Conservation (phyloP, 2,797 vertebrate genomes). For the Hypotaenidia philippensis region DNA sequence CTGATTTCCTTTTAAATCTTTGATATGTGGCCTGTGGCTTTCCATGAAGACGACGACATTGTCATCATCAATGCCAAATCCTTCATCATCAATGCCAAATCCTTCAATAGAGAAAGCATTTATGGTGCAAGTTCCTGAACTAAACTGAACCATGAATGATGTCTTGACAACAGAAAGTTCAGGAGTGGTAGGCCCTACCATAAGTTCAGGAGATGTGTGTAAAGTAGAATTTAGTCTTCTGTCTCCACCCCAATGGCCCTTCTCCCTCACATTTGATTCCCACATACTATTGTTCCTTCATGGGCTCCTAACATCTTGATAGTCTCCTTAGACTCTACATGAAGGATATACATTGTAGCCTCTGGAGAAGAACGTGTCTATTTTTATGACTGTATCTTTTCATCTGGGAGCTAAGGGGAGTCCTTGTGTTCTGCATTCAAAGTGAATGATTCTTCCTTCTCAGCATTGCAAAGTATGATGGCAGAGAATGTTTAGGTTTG, state of each 20-base stretch:
- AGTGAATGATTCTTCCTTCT: background rate
- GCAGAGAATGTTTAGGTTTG: background rate
- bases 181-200: background rate
- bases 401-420: background rate
- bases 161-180: background rate
- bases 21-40: background rate
- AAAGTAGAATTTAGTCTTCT: background rate
- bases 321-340: background rate
- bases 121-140: background rate
- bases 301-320: background rate
- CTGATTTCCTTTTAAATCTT: background rate
- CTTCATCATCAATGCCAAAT: background rate
- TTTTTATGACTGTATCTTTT: background rate
- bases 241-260: background rate
- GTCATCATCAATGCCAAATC: background rate
- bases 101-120: background rate
- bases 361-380: background rate
- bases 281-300: background rate
- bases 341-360: background rate
- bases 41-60: background rate
- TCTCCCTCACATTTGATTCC: background rate
- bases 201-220: background rate
- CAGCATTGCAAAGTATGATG: background rate
- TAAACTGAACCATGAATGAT: background rate
- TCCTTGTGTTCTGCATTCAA: background rate